Base-by-base conservation (phyloP, 35 echinoderm and acorn worm species). In the Eucidaris tribuloides region DNA sequence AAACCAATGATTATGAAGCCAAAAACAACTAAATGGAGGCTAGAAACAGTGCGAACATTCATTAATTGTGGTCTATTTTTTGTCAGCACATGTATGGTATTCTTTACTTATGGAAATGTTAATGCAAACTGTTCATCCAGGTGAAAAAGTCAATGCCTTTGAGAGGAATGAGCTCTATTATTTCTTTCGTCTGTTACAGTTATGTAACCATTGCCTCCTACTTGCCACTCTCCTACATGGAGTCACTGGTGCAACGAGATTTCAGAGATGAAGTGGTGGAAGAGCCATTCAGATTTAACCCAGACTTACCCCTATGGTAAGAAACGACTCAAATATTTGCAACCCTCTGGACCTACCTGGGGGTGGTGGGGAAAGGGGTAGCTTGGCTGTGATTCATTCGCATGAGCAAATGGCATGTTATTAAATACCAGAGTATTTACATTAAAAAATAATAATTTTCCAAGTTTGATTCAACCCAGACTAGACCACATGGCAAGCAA, bases 211-310 rank as follows among this genome's bases (percentile, higher is more conserved):
- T 92, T 0, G 41, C 84, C 24, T 89, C 84, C 28, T 97, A 97
- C 46, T 77, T 97, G 18, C 94, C 94, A 28, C 66, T 77, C 48
- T 78, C 79, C 1, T 77, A 70, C n/a, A 66, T 97, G 84, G 89
- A 92, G 74, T 37, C 63, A 29, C 40, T 92, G 7, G 24, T 92
- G 3, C 18, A 58, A 0, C 48, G 71, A 46, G 57, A 88, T 6
- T 97, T 97, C 39, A 5, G 42, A 50, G 85, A 92, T 82, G 94
- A 97, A 44, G 31, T 45, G 2, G 84, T 84, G 35, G 94, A 97
- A 74, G 94, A 97, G 29, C 89, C 94, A 2, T 39, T 97, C 37
- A 39, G 50, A 56, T 97, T 97, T 43, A 89, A 97, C 35, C 94
- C 76, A 45, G 81, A 86, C 40, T 80, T 91, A 3, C 83, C 90